phyloP scores from a whole-genome alignment of 2,113 vertebrate species.

The Gnathonemus echidnorhynchus region DNA sequence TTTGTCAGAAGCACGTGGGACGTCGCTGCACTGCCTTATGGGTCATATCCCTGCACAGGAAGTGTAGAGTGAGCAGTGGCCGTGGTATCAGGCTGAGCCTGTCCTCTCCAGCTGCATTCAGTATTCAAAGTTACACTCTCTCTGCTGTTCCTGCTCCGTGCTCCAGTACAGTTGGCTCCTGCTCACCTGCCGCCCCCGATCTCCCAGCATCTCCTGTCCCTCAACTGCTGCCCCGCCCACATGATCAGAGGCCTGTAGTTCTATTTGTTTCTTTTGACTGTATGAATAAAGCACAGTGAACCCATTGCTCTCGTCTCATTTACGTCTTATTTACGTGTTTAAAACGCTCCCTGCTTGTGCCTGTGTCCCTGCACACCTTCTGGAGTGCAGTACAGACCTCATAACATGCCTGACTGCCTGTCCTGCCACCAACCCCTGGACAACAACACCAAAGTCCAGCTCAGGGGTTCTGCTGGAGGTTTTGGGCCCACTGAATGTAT shows the following conservation, averaged over 20 bases:
- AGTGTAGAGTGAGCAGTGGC: not conserved
- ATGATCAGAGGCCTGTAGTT: constrained; percentile 12
- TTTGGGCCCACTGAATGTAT: not conserved
- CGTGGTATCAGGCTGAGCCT: not conserved
- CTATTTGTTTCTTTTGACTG: not conserved
- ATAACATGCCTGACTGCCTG: not conserved
- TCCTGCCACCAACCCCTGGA: not conserved
- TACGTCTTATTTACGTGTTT: not conserved
- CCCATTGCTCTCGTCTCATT: not conserved
- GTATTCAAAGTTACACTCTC: not conserved
- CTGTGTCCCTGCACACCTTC: not conserved
- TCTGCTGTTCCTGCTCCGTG: not conserved
- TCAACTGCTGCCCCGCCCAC: not conserved
- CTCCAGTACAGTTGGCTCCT: not conserved
- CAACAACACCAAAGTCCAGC: not conserved
- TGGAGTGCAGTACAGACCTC: not conserved
- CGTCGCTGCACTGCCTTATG: not conserved
- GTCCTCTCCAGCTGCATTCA: not conserved
- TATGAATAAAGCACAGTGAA: constrained; percentile 10
- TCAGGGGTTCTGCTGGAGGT: not conserved
- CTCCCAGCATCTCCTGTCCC: not conserved
- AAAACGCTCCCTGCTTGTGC: not conserved
- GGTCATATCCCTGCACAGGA: not conserved
- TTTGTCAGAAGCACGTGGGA: not conserved
- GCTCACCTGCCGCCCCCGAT: not conserved